Percentiles rank a stretch among this genome's conserved stretches.
Evolutionary conservation across 2,113 vertebrate genomes (phyloP).

Genomic region (Paracanthobrama guichenoti): DNA sequence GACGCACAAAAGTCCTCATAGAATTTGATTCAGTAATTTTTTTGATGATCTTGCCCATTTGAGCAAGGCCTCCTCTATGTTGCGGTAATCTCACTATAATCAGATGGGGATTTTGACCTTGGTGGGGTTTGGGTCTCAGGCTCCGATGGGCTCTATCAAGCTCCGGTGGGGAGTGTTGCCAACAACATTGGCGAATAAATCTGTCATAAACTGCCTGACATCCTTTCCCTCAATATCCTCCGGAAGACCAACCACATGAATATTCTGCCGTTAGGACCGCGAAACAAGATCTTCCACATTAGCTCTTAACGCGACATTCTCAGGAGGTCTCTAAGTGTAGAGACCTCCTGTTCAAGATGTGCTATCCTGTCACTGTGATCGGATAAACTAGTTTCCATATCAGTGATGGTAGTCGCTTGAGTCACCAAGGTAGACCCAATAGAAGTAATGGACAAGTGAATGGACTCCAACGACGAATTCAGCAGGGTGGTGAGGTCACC

Average conservation of each 20-base stretch:
- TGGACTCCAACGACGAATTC: slow-evolving; percentile 39
- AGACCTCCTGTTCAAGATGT: no score
- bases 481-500: background rate
- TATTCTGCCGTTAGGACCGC: background rate
- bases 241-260: background rate
- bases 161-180: background rate
- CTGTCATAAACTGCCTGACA: background rate
- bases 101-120: background rate
- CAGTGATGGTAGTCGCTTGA: background rate
- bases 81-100: background rate
- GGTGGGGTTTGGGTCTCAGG: background rate
- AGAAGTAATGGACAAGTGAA: background rate
- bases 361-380: background rate
- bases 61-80: background rate
- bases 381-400: background rate
- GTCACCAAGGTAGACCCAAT: background rate
- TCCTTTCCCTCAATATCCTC: background rate
- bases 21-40: no score
- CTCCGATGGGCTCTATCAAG: background rate
- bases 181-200: background rate
- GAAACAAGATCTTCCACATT: background rate
- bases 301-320: background rate
- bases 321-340: background rate
- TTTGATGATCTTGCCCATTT: background rate
- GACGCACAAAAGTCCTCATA: no score